Evolutionary conservation across 2,113 vertebrate genomes (phyloP).

Genomic region (Barnardius zonarius): DNA sequence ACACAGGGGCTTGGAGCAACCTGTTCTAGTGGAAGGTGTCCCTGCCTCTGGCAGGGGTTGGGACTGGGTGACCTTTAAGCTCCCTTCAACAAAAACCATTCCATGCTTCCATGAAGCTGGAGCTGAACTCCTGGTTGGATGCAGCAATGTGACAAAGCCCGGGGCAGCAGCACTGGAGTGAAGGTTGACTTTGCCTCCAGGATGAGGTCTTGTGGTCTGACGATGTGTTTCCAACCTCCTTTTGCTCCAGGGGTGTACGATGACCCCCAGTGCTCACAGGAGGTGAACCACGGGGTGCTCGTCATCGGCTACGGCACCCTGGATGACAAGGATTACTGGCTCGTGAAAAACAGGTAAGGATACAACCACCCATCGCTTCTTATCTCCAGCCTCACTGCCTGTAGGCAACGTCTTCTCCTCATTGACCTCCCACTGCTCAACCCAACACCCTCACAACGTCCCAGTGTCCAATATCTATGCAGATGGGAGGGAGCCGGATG

Average conservation of each 20-base stretch:
- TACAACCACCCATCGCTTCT: accelerated
- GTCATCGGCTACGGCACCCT: conserved; percentile 84
- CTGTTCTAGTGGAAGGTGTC: background rate
- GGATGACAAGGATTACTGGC: conserved; percentile 86
- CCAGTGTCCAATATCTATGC: accelerated
- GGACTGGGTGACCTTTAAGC: background rate
- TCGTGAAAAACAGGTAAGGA: conserved; percentile 93
- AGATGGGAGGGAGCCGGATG: background rate
- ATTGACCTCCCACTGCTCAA: background rate
- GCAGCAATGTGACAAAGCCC: accelerated
- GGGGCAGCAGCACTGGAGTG: background rate
- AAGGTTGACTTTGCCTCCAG: background rate
- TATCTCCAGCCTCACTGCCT: accelerated
- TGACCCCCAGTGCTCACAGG: conserved; percentile 76
- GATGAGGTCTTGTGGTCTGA: background rate
- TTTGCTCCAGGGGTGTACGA: conserved; percentile 82
- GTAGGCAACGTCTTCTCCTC: accelerated
- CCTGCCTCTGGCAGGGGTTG: background rate
- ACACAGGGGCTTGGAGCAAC: background rate
- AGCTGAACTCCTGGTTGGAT: background rate
- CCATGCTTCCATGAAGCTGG: background rate
- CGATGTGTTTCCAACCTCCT: background rate
- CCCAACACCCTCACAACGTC: too few species aligned
- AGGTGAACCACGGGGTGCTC: conserved; percentile 83
- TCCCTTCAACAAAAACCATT: background rate